Conservation (phyloP, 2,797 vertebrate genomes). For the Kryptolebias ocellatus region DNA sequence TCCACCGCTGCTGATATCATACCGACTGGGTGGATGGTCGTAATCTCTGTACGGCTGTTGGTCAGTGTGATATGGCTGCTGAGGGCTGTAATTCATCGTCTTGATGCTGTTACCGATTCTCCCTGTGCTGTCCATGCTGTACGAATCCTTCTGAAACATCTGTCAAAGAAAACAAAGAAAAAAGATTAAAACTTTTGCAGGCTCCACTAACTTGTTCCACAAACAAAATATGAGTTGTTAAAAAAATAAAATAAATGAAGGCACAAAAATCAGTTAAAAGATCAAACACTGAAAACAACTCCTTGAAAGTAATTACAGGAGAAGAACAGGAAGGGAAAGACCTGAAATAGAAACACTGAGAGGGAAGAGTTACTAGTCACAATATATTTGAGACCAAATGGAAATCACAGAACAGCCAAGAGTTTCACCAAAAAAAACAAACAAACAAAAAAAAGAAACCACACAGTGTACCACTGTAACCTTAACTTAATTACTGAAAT, state of each 20-base stretch:
- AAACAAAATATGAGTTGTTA: conserved; percentile 8
- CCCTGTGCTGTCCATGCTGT: conserved; percentile 80
- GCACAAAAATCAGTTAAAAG: conserved; percentile 26
- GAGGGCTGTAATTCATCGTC: conserved; percentile 84
- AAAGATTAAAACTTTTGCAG: background rate
- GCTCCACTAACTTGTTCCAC: background rate
- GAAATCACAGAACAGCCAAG: conserved; percentile 58
- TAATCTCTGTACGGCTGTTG: conserved; percentile 90
- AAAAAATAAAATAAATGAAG: conserved; percentile 35
- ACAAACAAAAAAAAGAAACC: conserved; percentile 1
- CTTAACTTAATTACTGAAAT: conserved; percentile 51
- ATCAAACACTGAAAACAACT: conserved; percentile 52
- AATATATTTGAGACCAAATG: conserved; percentile 53
- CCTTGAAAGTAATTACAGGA: conserved; percentile 65
- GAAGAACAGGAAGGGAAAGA: conserved; percentile 75
- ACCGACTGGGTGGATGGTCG: conserved; percentile 88
- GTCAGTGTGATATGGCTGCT: conserved; percentile 84
- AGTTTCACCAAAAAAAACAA: conserved; percentile 40
- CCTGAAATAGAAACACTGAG: conserved; percentile 87
- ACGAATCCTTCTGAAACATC: conserved; percentile 92
- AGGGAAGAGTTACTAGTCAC: conserved; percentile 80
- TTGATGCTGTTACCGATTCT: conserved; percentile 86
- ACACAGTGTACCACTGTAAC: conserved; percentile 35
- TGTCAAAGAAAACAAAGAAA: conserved; percentile 66
- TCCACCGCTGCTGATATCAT: conserved; percentile 78